Evolutionary conservation across 1,140 invertebrate genomes (phyloP), one percentile per base, ranked within the genome.

Genomic region (Epicauta chinensis): DNA sequence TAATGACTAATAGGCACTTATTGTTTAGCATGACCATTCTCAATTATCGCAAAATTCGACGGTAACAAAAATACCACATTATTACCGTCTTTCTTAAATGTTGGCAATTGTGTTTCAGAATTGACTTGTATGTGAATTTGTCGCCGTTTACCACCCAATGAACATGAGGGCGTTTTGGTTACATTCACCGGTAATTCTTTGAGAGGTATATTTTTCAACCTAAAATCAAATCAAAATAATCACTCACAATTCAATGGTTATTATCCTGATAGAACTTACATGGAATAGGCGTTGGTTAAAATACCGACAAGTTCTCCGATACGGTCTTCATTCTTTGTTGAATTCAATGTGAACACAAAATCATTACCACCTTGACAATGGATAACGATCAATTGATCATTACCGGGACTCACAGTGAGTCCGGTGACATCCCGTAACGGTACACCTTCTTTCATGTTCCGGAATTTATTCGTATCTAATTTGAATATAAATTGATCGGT

Each of bases 401-500:
- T 80, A 1, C 85, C 88, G 10, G 87, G 81, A n/a, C 81, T 87
- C 1, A 93, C 76, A 63, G 85, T 90, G 1, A 93, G 61, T 5
- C 87, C 86, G n/a, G 86, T 88, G 3, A 93, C 76, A 79, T 60
- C 56, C 15, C 46, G 58, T 5, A 70, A 42, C 3, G 54, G 55
- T n/a, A 65, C 59, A 9, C 86, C 86, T 59, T 89, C 85, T 64
- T 86, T 90, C 77, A 98, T 81, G 17, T 83, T 81, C 64, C 89
- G 93, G 69, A 97, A 97, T 55, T 86, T 91, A 34, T 77, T 78
- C 16, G 75, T 77, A 57, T 98, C 93, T 55, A 98, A 73, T 71
- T 98, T 98, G 69, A 90, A 95, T 54, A 98, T 83, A 16, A 78
- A 79, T 5, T 81, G 77, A 59, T 97, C 93, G 0, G 95, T 97